Conservation (phyloP, 2,888 invertebrate species). For the Anoncus sp. region DNA sequence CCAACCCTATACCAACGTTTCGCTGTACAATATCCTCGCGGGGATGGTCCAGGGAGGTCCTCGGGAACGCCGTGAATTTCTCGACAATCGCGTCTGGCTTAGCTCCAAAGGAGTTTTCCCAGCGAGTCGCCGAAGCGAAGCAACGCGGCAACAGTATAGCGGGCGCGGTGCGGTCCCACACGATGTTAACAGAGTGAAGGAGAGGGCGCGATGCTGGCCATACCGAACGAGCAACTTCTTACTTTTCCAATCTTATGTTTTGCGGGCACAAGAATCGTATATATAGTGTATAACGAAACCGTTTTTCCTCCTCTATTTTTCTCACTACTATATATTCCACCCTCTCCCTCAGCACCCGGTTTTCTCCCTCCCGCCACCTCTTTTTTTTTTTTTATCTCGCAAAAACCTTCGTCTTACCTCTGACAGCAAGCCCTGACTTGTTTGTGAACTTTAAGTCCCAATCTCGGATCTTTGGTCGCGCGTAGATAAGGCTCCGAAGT, state of each 20-base stretch:
- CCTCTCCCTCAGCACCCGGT: neutral
- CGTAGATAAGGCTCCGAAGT: conserved; percentile 95
- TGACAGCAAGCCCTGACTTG: conserved; percentile 91
- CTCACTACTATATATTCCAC: conserved; percentile 13
- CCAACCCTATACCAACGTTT: conserved; percentile 8
- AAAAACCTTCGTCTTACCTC: conserved; percentile 78
- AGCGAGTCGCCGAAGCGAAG: conserved; percentile 47
- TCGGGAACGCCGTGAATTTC: conserved; percentile 71
- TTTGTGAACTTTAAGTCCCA: conserved; percentile 92
- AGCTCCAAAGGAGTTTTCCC: conserved; percentile 75
- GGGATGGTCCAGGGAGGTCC: conserved; percentile 2
- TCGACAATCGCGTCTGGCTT: conserved; percentile 78
- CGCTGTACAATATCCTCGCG: conserved; percentile 22
- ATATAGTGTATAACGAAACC: neutral
- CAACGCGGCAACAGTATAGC: conserved; percentile 24
- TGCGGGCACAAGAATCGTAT: conserved; percentile 41
- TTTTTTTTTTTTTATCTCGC: conserved; percentile 8
- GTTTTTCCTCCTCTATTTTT: conserved; percentile 29
- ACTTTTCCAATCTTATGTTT: conserved; percentile 69
- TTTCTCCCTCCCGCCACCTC: too few species aligned
- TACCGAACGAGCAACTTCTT: conserved; percentile 60
- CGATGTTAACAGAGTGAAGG: too few species aligned
- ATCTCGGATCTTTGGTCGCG: conserved; percentile 90
- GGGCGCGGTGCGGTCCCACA: too few species aligned
- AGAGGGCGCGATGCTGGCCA: too few species aligned